Evolutionary conservation across 2,797 vertebrate genomes (phyloP), one percentile per base, ranked within the genome.

Genomic region (Heteromormyrus szaboi): DNA sequence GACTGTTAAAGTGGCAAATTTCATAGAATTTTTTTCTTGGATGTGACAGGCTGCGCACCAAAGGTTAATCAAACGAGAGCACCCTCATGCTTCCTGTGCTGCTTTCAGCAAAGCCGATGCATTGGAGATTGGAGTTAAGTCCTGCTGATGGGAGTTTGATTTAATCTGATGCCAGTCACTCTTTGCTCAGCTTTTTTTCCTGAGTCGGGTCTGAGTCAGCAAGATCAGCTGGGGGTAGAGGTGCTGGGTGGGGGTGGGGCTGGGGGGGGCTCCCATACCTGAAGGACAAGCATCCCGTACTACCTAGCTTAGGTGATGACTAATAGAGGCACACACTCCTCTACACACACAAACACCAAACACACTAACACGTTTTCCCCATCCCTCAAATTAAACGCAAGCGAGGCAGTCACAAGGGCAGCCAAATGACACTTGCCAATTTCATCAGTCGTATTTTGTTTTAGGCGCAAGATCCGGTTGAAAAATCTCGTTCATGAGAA

Each of bases 141-240:
- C 46, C 37, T 22, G 4, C 19, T 59, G 88, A 81, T 14, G 22
- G 76, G 53, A 11, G 53, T 88, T 56, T 50, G 51, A 84, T 84
- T 88, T 62, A 84, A 88, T 88, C 76, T 54, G 29, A 37, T 29
- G 50, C 25, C 48, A 79, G 19, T 53, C 87, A 53, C 68, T 48
- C 62, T 50, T 29, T 33, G 22, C 29, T 76, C 48, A 50, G 50
- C 72, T 81, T 81, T 37, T 25, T 65, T 46, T 11, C n/a, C 5
- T n/a, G 72, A 79, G 86, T 41, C 17, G 8, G 22, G 17, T 41
- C n/a, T 54, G 33, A 62, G 46, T 17, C 53, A 44, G 37, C 76
- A 81, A n/a, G 25, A 7, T 2, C 12, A 65, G 62, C 2, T 12
- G 1, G 25, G 59, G 59, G 22, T 65, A 12, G 8, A 25, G 22